These are phyloP conservation scores for Planiliza haematocheilus DNA, from an alignment of 2,113 vertebrate species.

Conservation along the genomic window DNA sequence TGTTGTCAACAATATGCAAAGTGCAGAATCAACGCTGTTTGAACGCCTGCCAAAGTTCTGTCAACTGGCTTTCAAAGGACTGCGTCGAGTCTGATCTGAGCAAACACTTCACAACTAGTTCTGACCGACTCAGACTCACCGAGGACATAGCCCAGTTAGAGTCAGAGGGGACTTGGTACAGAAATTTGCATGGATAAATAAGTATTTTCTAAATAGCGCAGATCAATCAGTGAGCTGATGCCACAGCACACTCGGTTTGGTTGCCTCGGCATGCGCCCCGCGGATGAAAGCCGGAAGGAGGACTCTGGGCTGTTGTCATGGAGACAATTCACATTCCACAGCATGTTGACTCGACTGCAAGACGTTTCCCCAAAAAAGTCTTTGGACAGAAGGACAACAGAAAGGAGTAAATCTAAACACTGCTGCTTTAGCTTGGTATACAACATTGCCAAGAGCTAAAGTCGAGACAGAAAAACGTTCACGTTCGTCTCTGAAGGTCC, in stretches of 20 bases:
- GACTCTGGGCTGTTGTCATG: conserved; percentile 70
- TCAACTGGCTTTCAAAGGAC: conserved; percentile 41
- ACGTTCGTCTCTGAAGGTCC: conserved; percentile 56
- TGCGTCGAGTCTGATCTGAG: conserved; percentile 6
- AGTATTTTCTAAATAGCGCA: conserved; percentile 38
- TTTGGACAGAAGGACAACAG: conserved; percentile 35
- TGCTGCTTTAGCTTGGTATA: too few relatives aligned
- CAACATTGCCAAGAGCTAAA: conserved; percentile 1
- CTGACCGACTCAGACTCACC: conserved; percentile 9
- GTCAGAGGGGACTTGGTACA: conserved; percentile 19
- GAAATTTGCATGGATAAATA: conserved; percentile 53
- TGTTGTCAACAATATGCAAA: conserved; percentile 33
- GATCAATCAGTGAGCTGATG: conserved; percentile 47
- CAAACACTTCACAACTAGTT: conserved; percentile 1
- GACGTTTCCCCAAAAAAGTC: conserved; percentile 50
- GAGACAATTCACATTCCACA: conserved; percentile 72
- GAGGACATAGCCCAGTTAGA: conserved; percentile 55
- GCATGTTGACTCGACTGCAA: conserved; percentile 63
- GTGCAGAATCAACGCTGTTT: conserved; percentile 2
- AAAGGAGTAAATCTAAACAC: conserved; percentile 26
- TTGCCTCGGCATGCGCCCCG: conserved; percentile 22
- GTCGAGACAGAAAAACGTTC: conserved; percentile 39
- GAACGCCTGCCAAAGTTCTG: conserved; percentile 36
- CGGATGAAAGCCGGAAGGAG: conserved; percentile 64
- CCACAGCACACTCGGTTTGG: conserved; percentile 48